Base-by-base conservation (phyloP, 2,888 invertebrate species). In the Bhutanitis thaidina region DNA sequence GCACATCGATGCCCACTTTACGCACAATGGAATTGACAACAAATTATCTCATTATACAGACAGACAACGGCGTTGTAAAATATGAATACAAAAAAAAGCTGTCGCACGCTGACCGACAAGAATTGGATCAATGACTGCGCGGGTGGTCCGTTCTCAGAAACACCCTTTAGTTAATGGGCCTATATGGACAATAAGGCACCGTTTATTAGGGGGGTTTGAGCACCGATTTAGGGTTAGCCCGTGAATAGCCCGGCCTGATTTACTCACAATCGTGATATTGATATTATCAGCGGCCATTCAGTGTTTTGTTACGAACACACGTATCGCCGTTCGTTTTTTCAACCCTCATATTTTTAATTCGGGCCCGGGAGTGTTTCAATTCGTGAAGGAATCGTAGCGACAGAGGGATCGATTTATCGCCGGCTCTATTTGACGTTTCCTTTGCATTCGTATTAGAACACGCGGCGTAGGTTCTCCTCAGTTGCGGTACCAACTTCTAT, bases 111-210 rank as follows among this genome's bases (percentile, higher is more conserved):
- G 77, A 77, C 74, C 77, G 75, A 63, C 69, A 68, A 63, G 61
- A 80, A 75, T 63, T 80, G 72, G 76, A 79, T 80, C 81, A 80
- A 80, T 79, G 69, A 41, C 84, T 43, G 60, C 76, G 80, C 72
- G 64, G 86, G 87, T 87, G 87, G 87, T 81, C 87, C 65, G 46
- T 86, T 86, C 86, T 70, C 45, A 64, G 86, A 87, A 84, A 61
- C 74, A 78, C 77, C 84, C 81, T 77, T 77, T 71, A 65, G 65
- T 71, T 73, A 76, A 74, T 75, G 69, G 74, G 29, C 40, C 39
- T 29, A 35, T 27, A 57, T 67, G 69, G 69, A 70, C 76, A 73
- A 72, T 74, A 67, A 59, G 61, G 59, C 49, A 45, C 61, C 64
- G 60, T 74, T 72, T 74, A 72, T 69, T 45, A 40, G 65, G 67